Base-by-base conservation (phyloP, 2,888 invertebrate species). In the Melieria omissa region DNA sequence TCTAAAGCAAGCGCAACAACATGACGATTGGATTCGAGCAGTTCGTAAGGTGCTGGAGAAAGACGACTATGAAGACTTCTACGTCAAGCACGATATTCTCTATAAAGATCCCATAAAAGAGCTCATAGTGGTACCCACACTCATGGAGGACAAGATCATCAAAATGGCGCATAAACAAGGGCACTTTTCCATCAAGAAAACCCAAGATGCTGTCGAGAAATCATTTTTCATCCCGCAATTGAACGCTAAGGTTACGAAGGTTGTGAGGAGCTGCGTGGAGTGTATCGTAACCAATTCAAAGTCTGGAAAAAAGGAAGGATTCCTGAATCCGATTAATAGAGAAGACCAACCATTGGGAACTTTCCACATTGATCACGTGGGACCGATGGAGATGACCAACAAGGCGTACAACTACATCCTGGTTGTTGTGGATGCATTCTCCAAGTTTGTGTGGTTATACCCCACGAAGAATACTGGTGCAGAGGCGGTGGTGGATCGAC, bases 381-480 rank as follows among this genome's bases (percentile, higher is more conserved):
- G 85, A 1, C 84, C 84, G 4, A 61, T 83, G 66, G 68, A 72
- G 9, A 5, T 47, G 0, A 74, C 73, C 0, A 14, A 64, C 1
- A 76, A 75, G 10, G 14, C 45, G 16, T 75, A 75, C 52, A 75
- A 74, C 8, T 63, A 74, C 44, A 69, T 75, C 41, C 29, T 72
- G 8, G 72, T 72, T 2, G 69, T 72, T 1, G 63, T 71, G 0
- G 84, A 85, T 73, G 81, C 74, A 1, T 85, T 82, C 58, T 82
- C 82, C 0, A 85, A 84, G 60, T 84, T 83, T 75, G 76, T 78
- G 0, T 85, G 85, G 83, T 29, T 84, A 0, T 85, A 79, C 65
- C 83, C 84, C 0, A 79, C 76, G 0, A 83, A 81, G 68, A 76
- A 75, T 5, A 78, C 78, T 0, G 74, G 79, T 0, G 71, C 78